Evolutionary conservation across 2,888 invertebrate genomes (phyloP).

Genomic region (Cepaea hortensis): DNA sequence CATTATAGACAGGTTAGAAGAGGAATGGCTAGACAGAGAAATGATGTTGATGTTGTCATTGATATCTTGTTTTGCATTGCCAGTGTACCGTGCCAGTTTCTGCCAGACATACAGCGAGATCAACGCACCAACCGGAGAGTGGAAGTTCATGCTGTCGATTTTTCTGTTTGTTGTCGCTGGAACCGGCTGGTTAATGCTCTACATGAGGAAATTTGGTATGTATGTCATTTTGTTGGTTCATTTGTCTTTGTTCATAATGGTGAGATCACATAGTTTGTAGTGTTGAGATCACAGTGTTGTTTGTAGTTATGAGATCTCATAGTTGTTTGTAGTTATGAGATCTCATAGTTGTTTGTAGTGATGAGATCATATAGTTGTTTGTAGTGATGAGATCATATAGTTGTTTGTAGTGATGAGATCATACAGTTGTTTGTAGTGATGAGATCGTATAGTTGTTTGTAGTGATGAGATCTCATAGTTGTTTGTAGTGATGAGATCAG

Average conservation of each 20-base stretch:
- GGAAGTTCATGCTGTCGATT: constrained; percentile 85
- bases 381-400: neutral
- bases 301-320: too few relatives aligned
- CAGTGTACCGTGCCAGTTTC: constrained; percentile 92
- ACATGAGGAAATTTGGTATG: constrained; percentile 77
- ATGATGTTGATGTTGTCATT: too few relatives aligned
- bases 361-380: neutral
- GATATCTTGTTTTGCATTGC: too few relatives aligned
- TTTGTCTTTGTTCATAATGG: neutral
- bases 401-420: neutral
- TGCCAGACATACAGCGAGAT: constrained; percentile 95
- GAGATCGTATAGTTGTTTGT: neutral
- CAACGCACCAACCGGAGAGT: constrained; percentile 88
- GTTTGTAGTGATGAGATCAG: neutral
- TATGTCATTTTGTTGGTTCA: neutral
- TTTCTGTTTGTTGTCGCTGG: constrained; percentile 79
- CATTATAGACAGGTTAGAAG: too few relatives aligned
- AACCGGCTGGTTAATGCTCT: constrained; percentile 82
- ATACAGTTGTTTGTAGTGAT: neutral
- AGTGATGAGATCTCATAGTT: neutral
- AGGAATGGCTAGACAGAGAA: too few relatives aligned
- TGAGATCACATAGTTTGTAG: neutral
- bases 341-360: neutral
- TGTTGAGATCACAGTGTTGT: neutral
- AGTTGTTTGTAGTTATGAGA: neutral